Evolutionary conservation across 2,113 vertebrate species (phyloP).

Genomic region (Microcebus jonahi): DNA sequence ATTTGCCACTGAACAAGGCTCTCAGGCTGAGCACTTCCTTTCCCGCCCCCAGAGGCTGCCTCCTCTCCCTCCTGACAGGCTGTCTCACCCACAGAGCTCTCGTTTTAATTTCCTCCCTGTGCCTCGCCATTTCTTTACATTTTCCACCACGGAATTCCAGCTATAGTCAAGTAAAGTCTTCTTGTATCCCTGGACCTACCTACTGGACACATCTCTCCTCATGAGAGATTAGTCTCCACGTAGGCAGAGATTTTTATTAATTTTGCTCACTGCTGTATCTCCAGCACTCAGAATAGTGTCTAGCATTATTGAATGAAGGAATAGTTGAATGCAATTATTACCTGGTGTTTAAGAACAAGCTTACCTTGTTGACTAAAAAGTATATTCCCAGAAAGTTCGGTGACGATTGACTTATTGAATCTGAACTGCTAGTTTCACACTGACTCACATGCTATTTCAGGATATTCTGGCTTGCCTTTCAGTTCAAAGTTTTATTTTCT

Average conservation of each 20-base stretch:
- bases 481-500: conserved; percentile 1
- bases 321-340: not conserved
- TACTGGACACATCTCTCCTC: not conserved
- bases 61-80: not conserved
- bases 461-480: not conserved
- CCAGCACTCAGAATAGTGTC: not conserved
- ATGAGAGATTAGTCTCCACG: not conserved
- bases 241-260: not conserved
- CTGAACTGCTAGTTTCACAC: not conserved
- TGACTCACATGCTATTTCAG: not conserved
- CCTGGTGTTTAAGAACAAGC: not conserved
- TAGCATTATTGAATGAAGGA: not conserved
- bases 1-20: not conserved
- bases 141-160: not conserved
- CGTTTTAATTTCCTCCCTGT: not conserved
- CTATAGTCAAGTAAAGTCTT: not conserved
- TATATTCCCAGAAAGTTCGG: not conserved
- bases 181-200: not conserved
- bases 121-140: not conserved
- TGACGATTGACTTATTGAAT: not conserved
- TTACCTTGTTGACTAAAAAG: not conserved
- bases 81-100: not conserved
- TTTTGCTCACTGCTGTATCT: not conserved
- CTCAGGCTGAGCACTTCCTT: not conserved
- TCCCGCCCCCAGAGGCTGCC: no score